A percentile compares a stretch with the other conserved stretches of the same genome.
These are phyloP conservation scores for Lithophane leautieri DNA, from an alignment of 2,888 invertebrate genomes.

Conservation along the genomic window DNA sequence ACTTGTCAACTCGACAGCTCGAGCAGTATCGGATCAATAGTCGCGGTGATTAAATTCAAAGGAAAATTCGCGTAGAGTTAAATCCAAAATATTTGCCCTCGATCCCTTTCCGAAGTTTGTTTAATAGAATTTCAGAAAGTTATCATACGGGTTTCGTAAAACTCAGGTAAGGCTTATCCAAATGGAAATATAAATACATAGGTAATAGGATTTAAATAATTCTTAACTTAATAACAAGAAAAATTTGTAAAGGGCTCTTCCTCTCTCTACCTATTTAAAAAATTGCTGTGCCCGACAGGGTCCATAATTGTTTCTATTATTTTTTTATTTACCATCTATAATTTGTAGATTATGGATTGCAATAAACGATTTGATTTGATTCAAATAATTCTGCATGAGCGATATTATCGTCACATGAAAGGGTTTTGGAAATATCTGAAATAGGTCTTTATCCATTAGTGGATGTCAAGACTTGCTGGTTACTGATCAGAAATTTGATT, in stretches of 20 bases:
- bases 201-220: too few relatives aligned
- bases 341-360: too few relatives aligned
- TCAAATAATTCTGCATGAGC: not conserved
- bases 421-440: not conserved
- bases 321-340: too few relatives aligned
- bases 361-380: too few relatives aligned
- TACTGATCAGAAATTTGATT: too few relatives aligned
- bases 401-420: not conserved
- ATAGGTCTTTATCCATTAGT: not conserved
- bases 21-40: constrained; percentile 21
- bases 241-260: too few relatives aligned
- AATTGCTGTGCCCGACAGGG: too few relatives aligned
- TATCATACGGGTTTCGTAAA: not conserved
- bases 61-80: not conserved
- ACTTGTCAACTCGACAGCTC: constrained; percentile 2
- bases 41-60: constrained; percentile 2
- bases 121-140: constrained; percentile 27
- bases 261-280: too few relatives aligned
- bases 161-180: not conserved
- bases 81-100: constrained; percentile 8
- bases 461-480: too few relatives aligned
- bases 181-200: too few relatives aligned
- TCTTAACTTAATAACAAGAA: too few relatives aligned
- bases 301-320: too few relatives aligned
- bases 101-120: constrained; percentile 13